Conservation (phyloP, 2,113 vertebrate species). For the human region GRCh38 chr14:70582001-70582500, state of each 20-base stretch:
- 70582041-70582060: background rate
- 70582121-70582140: too few species aligned
- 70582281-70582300: background rate
- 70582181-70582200: background rate
- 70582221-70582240: background rate
- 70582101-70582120: background rate
- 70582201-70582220: background rate
- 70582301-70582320: background rate
- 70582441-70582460: background rate
- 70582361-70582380: background rate
- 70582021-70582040: background rate
- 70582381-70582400: background rate
- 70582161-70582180: background rate
- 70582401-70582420: background rate
- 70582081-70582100: background rate
- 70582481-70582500: background rate
- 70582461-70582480: background rate
- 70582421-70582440: background rate
- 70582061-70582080: background rate
- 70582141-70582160: too few species aligned
- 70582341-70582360: background rate
- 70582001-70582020: background rate
- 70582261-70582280: background rate
- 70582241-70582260: background rate
- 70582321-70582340: background rate